Conservation (phyloP, 1,140 invertebrate species). For the Whitmania pigra region DNA sequence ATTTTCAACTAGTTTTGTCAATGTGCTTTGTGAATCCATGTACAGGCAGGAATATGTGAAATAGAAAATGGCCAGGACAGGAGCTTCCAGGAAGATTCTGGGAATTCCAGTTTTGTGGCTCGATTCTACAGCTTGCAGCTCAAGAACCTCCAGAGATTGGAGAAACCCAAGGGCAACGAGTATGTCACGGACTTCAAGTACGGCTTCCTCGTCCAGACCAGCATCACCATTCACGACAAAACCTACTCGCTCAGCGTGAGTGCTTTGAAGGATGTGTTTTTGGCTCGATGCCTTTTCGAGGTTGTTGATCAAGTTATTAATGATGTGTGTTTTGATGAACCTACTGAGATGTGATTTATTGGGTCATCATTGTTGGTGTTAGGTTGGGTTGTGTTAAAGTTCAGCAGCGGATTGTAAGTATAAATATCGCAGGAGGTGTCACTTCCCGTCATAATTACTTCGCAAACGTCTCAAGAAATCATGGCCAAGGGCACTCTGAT, state of each 20-base stretch:
- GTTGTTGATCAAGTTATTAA: too few relatives aligned
- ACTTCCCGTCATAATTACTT: conserved; percentile 18
- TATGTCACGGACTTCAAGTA: conserved; percentile 18
- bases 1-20: too few relatives aligned
- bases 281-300: too few relatives aligned
- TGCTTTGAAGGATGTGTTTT: too few relatives aligned
- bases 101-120: not conserved
- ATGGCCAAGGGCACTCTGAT: conserved; percentile 23
- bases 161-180: conserved; percentile 4
- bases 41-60: not conserved
- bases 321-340: too few relatives aligned
- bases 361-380: not conserved
- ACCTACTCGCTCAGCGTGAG: conserved; percentile 6
- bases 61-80: conserved; percentile 9
- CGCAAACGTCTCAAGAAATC: conserved; percentile 19
- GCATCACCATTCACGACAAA: conserved; percentile 13
- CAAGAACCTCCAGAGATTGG: conserved; percentile 16
- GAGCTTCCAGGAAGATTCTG: conserved; percentile 1
- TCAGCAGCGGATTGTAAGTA: not conserved
- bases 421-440: conserved; percentile 11
- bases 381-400: not conserved
- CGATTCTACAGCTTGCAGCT: conserved; percentile 13
- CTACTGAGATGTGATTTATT: not conserved
- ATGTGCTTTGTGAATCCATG: too few relatives aligned
- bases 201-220: conserved; percentile 9